These are phyloP conservation scores for Cacatua alba DNA, from an alignment of 2,113 vertebrate genomes.

Conservation along the genomic window DNA sequence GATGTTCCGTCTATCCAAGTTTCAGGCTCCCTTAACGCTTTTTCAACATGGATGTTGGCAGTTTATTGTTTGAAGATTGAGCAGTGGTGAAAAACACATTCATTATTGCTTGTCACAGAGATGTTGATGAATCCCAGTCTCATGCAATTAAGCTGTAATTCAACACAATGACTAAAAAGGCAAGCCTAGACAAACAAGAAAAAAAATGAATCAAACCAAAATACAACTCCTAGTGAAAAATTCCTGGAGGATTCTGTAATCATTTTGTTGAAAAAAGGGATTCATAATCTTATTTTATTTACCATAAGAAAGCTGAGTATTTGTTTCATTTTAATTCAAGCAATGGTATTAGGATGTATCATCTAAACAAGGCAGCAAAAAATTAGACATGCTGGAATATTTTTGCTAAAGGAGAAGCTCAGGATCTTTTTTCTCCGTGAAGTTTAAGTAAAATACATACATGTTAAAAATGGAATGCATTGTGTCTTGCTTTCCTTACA, in stretches of 20 bases:
- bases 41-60: background rate
- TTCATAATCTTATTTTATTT: background rate
- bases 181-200: conserved; percentile 58
- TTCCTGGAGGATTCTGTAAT: background rate
- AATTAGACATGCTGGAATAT: background rate
- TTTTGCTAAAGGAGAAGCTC: background rate
- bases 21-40: background rate
- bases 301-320: background rate
- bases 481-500: background rate
- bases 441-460: background rate
- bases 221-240: conserved; percentile 23
- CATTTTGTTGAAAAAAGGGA: background rate
- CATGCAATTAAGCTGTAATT: conserved; percentile 62
- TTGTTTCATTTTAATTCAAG: background rate
- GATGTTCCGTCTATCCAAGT: background rate
- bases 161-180: conserved; percentile 51
- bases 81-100: conserved; percentile 47
- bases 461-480: background rate
- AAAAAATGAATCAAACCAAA: background rate
- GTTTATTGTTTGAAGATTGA: conserved; percentile 46
- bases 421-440: background rate
- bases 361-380: background rate
- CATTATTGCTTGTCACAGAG: conserved; percentile 38
- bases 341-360: background rate
- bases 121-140: conserved; percentile 47